These are phyloP conservation scores for Lasioglossum baleicum DNA, from an alignment of 1,140 invertebrate species.

Conservation along the genomic window DNA sequence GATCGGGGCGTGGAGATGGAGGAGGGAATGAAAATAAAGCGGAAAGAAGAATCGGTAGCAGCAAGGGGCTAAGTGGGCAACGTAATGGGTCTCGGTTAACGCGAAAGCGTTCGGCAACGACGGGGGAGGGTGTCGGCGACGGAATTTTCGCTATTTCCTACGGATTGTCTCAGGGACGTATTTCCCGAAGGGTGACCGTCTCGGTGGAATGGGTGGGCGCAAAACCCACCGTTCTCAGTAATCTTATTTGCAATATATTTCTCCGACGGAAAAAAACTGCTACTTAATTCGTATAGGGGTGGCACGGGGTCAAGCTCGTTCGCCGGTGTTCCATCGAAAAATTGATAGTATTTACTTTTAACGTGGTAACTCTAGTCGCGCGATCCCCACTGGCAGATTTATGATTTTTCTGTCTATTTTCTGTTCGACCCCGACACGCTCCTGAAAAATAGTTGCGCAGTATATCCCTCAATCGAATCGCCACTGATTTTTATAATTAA, in stretches of 20 bases:
- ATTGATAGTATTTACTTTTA: slow-evolving; percentile 26
- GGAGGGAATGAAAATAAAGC: slow-evolving; percentile 41
- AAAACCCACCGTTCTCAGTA: slow-evolving; percentile 65
- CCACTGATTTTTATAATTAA: no score
- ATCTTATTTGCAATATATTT: slow-evolving; percentile 79
- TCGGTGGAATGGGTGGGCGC: slow-evolving; percentile 12
- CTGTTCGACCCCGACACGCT: no score
- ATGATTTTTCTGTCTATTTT: background rate
- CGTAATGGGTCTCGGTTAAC: slow-evolving; percentile 64
- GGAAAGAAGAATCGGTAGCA: slow-evolving; percentile 51
- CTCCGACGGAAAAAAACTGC: slow-evolving; percentile 12
- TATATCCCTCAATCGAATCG: no score
- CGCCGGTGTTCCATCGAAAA: slow-evolving; percentile 1
- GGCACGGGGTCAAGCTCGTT: background rate
- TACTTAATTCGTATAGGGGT: slow-evolving; percentile 38
- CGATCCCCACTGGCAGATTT: no score
- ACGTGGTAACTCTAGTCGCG: background rate
- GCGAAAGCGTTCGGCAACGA: slow-evolving; percentile 37
- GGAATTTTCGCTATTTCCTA: slow-evolving; percentile 77
- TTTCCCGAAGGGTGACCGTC: slow-evolving; percentile 69
- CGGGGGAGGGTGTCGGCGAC: slow-evolving; percentile 44
- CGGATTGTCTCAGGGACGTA: slow-evolving; percentile 74
- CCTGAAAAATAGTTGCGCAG: no score
- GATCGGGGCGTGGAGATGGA: background rate
- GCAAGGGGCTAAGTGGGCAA: slow-evolving; percentile 64